Conservation (phyloP, 2,113 vertebrate genomes). For the Nematolebias whitei region DNA sequence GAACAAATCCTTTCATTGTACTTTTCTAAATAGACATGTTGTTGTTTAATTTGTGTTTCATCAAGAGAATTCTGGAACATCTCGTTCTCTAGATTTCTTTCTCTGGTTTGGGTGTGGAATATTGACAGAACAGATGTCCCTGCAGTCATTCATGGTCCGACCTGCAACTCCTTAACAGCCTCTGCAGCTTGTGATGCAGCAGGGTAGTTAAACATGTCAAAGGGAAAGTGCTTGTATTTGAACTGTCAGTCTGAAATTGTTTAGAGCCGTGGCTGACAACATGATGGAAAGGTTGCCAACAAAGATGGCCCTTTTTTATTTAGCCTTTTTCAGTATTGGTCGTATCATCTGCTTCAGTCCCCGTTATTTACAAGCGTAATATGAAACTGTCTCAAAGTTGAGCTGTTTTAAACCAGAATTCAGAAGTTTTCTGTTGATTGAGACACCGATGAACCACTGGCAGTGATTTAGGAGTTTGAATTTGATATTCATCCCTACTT, state of each 20-base stretch:
- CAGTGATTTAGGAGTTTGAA: not conserved
- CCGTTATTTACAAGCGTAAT: not conserved
- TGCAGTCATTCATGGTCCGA: not conserved
- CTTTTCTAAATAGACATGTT: too few species aligned
- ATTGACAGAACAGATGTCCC: not conserved
- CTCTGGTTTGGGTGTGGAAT: slow-evolving; percentile 1
- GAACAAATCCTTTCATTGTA: too few species aligned
- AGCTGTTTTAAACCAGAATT: not conserved
- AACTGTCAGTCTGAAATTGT: not conserved
- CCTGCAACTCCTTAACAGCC: not conserved
- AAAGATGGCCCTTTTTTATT: not conserved
- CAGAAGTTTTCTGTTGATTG: not conserved
- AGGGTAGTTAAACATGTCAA: slow-evolving; percentile 6
- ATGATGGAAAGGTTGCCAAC: slow-evolving; percentile 5
- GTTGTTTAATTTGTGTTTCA: too few species aligned
- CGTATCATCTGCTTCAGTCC: not conserved
- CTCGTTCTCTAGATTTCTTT: not conserved
- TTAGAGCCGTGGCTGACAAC: not conserved
- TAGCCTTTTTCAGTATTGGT: not conserved
- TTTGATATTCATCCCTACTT: too few species aligned
- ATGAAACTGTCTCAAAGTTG: not conserved
- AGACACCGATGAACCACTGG: not conserved
- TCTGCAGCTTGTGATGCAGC: not conserved
- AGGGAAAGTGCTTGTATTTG: slow-evolving; percentile 6
- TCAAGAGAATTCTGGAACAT: too few species aligned